These are phyloP conservation scores for Ladona fulva DNA, from an alignment of 1,140 invertebrate genomes.

Conservation along the genomic window DNA sequence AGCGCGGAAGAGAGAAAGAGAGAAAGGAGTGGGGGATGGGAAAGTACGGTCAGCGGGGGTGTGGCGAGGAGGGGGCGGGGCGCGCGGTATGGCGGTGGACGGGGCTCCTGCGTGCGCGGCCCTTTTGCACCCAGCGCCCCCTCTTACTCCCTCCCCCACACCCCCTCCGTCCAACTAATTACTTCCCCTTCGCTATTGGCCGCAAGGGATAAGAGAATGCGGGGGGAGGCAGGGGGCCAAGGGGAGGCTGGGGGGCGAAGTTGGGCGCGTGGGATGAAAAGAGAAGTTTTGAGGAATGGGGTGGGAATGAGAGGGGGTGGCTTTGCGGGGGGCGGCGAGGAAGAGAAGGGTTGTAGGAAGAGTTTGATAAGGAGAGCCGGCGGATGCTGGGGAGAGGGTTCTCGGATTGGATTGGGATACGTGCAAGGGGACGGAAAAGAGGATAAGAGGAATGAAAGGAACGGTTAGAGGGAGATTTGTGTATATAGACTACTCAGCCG, in stretches of 20 bases:
- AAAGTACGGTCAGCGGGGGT: background rate
- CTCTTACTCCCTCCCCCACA: too few relatives aligned
- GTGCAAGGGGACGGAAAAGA: background rate
- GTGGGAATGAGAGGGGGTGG: too few relatives aligned
- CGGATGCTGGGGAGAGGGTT: background rate
- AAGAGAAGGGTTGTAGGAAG: background rate
- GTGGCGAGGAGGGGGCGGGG: constrained; percentile 1
- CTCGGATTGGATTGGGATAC: background rate
- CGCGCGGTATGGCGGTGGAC: too few relatives aligned
- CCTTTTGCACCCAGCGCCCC: background rate
- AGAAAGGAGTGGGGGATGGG: background rate
- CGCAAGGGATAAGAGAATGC: constrained; percentile 7
- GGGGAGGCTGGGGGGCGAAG: too few relatives aligned
- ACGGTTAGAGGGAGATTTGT: background rate
- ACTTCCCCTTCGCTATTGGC: constrained; percentile 6
- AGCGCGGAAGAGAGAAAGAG: too few relatives aligned
- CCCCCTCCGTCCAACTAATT: background rate
- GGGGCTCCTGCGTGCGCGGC: background rate
- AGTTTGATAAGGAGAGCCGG: constrained; percentile 3
- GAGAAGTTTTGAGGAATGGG: too few relatives aligned
- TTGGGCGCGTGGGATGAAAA: too few relatives aligned
- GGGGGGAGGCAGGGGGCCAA: too few relatives aligned
- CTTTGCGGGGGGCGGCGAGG: too few relatives aligned
- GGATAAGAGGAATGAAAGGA: background rate
- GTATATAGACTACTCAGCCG: background rate